A percentile compares a stretch with the other conserved stretches of the same genome.
These are phyloP conservation scores for Philereme vetulata DNA, from an alignment of 2,888 invertebrate genomes.

Conservation along the genomic window DNA sequence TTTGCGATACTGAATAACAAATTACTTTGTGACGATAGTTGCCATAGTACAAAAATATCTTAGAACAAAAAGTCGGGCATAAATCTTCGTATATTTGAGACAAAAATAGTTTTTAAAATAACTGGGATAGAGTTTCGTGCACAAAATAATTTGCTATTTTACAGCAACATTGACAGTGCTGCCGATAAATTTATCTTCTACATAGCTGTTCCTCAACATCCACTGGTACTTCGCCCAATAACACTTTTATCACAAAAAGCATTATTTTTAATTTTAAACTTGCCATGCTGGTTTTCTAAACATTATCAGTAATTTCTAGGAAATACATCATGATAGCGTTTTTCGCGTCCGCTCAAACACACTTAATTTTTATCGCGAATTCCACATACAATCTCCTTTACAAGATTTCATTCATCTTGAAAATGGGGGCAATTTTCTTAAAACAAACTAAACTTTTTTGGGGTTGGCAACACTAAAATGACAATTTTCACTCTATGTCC, in stretches of 20 bases:
- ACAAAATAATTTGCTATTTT: slow-evolving; percentile 20
- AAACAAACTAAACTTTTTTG: no score
- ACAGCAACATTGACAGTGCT: slow-evolving; percentile 14
- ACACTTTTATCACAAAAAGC: slow-evolving; percentile 29
- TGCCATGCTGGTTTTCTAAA: slow-evolving; percentile 1
- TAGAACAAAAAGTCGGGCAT: slow-evolving; percentile 5
- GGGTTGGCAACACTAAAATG: no score
- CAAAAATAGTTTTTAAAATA: slow-evolving; percentile 11
- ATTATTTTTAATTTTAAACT: slow-evolving; percentile 3
- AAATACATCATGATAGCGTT: no score
- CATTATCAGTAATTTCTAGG: no score
- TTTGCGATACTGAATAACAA: slow-evolving; percentile 18
- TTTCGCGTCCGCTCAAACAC: no score
- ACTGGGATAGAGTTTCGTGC: slow-evolving; percentile 1
- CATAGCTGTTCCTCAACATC: slow-evolving; percentile 15
- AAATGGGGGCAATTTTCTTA: no score
- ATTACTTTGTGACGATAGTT: slow-evolving; percentile 27
- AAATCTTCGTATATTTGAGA: slow-evolving; percentile 6
- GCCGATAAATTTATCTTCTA: slow-evolving; percentile 22
- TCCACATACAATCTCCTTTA: no score
- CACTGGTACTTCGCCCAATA: slow-evolving; percentile 16
- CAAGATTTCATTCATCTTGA: no score
- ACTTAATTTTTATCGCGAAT: no score
- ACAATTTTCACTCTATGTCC: no score
- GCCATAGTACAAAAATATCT: slow-evolving; percentile 22